Evolutionary conservation across 2,797 vertebrate species (phyloP).

Genomic region (Cygnus olor): DNA sequence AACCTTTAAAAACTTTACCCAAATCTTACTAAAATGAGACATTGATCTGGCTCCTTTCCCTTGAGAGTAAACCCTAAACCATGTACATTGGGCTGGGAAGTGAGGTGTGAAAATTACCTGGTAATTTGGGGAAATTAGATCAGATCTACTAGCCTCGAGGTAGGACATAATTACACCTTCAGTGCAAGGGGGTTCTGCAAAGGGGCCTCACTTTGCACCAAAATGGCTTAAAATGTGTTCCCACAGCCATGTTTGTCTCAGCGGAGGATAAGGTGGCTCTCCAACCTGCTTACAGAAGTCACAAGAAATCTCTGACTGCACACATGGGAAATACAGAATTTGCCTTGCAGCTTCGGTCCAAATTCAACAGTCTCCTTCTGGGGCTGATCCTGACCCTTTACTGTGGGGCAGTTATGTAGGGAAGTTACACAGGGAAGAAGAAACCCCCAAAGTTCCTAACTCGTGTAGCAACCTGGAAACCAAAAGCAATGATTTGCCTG

Average conservation of each 20-base stretch:
- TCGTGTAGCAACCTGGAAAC: not conserved
- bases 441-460: not conserved
- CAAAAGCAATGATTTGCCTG: not conserved
- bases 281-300: accelerated
- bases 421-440: not conserved
- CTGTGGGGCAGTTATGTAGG: not conserved
- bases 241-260: not conserved
- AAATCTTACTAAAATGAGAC: not conserved
- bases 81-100: accelerated
- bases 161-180: not conserved
- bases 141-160: not conserved
- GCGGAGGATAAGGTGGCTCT: not conserved
- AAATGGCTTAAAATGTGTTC: not conserved
- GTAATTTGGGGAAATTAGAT: not conserved
- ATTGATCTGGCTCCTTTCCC: not conserved
- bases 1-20: not conserved
- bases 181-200: too few relatives aligned
- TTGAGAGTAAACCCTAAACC: not conserved
- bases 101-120: not conserved
- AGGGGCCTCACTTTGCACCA: not conserved
- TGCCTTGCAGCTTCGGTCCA: not conserved
- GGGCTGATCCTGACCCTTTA: not conserved
- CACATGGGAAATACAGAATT: not conserved
- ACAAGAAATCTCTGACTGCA: not conserved
- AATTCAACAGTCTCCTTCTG: not conserved